Evolutionary conservation across 1,140 invertebrate species (phyloP).

Genomic region (Sycophila sp.): DNA sequence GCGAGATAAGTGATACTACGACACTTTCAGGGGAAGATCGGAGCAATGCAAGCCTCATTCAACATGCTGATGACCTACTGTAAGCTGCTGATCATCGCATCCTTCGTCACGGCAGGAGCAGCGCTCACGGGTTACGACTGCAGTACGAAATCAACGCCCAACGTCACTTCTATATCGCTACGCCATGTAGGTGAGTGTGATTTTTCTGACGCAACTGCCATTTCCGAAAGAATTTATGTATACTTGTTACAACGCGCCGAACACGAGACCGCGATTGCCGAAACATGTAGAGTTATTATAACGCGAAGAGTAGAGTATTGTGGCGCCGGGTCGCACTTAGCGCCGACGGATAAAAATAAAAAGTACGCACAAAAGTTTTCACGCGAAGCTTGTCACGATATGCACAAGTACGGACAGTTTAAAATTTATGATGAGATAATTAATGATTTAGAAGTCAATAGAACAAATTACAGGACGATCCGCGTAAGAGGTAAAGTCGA

Average conservation of each 20-base stretch:
- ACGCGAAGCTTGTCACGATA: too few species aligned
- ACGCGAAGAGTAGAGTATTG: too few species aligned
- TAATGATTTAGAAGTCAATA: too few species aligned
- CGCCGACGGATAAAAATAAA: too few species aligned
- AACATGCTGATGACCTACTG: not conserved
- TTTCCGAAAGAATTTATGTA: not conserved
- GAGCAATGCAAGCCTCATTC: not conserved
- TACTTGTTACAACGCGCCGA: not conserved
- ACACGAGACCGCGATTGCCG: not conserved
- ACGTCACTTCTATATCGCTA: not conserved
- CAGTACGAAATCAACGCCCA: not conserved
- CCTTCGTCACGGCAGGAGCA: accelerated
- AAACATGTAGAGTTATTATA: not conserved
- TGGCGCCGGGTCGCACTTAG: too few species aligned
- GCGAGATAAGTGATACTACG: not conserved
- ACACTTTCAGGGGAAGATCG: not conserved
- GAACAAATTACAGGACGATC: too few species aligned
- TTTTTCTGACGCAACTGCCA: not conserved
- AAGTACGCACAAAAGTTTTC: too few species aligned
- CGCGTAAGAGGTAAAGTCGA: too few species aligned
- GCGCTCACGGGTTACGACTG: not conserved
- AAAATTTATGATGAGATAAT: too few species aligned
- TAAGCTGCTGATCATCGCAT: not conserved
- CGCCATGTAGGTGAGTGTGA: not conserved
- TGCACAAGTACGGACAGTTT: too few species aligned